Evolutionary conservation across 1,140 invertebrate genomes (phyloP), one percentile per base, ranked within the genome.

Genomic region (Cyclina sinensis): DNA sequence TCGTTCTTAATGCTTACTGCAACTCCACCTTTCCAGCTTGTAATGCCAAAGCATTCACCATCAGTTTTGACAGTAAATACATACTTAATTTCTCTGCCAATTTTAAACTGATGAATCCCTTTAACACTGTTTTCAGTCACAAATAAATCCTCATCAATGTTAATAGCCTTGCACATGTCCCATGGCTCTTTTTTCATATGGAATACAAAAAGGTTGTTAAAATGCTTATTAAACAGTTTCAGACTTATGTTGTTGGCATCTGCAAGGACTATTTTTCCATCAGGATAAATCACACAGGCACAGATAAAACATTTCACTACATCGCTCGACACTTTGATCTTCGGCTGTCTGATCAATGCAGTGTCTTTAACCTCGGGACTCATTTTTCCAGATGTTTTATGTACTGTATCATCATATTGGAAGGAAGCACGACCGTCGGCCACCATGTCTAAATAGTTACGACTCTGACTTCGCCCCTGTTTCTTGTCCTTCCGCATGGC

Each of bases 41-140:
- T 78, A n/a, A 87, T 62, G 0, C 85, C 85, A 70, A 68, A 87
- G 30, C 85, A 87, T 27, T 87, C 76, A n/a, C 85, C 85, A 48
- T 87, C n/a, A 35, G 70, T 62, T n/a, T 87, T 87, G 1, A 87
- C 43, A 37, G 85, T 87, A 24, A 87, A 80, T 21, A 87, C 57
- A 78, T 87, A 87, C 62, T 80, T 35, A 24, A 87, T 80, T 12
- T 87, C 74, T 14, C 32, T 80, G 7, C 37, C 57, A 30, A 80
- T 76, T 51, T 70, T 65, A 30, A 87, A 80, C n/a, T 70, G 85
- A 65, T 87, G 85, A 32, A 87, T 54, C 14, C 85, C 85, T 32
- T 54, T 16, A n/a, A 70, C 62, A 21, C 32, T 30, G 43, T 62
- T 76, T 32, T 87, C 85, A 30, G 85, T 79, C 30, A 70, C 85